Base-by-base conservation (phyloP, 92 coral and sea anemone species). In the Galaxea fascicularis region DNA sequence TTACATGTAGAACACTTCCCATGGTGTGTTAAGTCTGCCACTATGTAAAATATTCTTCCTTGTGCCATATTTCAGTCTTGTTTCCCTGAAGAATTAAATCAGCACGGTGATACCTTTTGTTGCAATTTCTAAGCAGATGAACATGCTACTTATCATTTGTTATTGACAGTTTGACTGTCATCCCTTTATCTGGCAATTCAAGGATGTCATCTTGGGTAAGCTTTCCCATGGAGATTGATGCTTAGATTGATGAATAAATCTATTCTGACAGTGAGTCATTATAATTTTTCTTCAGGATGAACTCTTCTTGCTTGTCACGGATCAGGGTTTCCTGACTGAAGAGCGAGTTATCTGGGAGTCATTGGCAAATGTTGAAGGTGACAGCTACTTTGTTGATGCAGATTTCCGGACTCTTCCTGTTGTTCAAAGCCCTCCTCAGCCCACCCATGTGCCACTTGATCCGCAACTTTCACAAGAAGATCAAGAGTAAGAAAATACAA, bases 241-340 rank as follows among this genome's bases (percentile, higher is more conserved):
- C 1, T 10, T 49, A 15, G 1, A 10, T 49, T 10, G 54, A 49
- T 1, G 13, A 49, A 49, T 10, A 14, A 15, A 15, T 27, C 3
- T 0, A 14, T 39, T 18, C 44, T 17, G 15, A 71, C 12, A 17
- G 8, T n/a, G 27, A 9, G 21, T 46, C 57, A 5, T 14, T n/a
- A 3, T 10, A 66, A 12, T 24, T 45, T 58, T 29, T 26, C 54
- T 68, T 44, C 74, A 96, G 99, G 83, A 91, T 71, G 99, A 96
- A 63, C 90, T 96, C 58, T 96, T 96, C 79, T 85, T 94, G 17
- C 98, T 96, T 10, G 97, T 94, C 17, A 96, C 99, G 45, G 99
- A 96, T 85, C 99, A 96, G 74, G 99, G 99, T n/a, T 96, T 89
- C 75, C 81, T 96, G 49, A 96, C 99, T 15, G 99, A 96, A 79